Evolutionary conservation across 2,797 vertebrate species (phyloP), one percentile per base, ranked within the genome.

Genomic region (Forpus xanthops): DNA sequence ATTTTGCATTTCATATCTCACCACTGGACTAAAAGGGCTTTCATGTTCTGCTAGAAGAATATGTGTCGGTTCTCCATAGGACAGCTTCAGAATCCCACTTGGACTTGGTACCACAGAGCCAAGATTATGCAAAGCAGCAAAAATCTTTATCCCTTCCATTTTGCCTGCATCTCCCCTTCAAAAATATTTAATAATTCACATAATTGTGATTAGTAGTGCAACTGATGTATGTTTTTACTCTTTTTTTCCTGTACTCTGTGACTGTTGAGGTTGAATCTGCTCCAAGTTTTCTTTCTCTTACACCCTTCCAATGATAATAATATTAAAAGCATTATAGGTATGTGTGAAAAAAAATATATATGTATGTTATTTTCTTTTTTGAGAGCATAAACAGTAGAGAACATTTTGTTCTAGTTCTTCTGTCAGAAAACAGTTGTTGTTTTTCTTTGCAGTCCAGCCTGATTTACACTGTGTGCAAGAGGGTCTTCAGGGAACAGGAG

Each of bases 11-110:
- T 65, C 27, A 6, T 77, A 66, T 96, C 35, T 87, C 35, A 47
- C 20, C 39, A 81, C 33, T 70, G 76, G 33, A 81, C 84, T 93
- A 86, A 86, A 95, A 94, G 45, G 8, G 28, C 89, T 94, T 95
- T 80, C 53, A 84, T 84, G 55, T 94, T 94, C 71, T 77, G 87
- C 71, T 55, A 92, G 73, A 58, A 84, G 62, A 93, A 96, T 90
- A 85, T 87, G 3, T 89, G 72, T 77, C 0, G 3, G 28, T 53
- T 66, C 78, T 93, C 84, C 30, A 25, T 70, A 96, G 87, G 50
- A 78, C 61, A 87, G 30, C 23, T 44, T 91, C 28, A 78, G 84
- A 87, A 92, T 94, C 58, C 89, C 72, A 49, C n/a, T 4, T 84
- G 75, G 56, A 55, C 27, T 67, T 74, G 39, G 45, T 85, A 85